Conservation (phyloP, 2,797 vertebrate species). For the Microcaecilia unicolor region DNA sequence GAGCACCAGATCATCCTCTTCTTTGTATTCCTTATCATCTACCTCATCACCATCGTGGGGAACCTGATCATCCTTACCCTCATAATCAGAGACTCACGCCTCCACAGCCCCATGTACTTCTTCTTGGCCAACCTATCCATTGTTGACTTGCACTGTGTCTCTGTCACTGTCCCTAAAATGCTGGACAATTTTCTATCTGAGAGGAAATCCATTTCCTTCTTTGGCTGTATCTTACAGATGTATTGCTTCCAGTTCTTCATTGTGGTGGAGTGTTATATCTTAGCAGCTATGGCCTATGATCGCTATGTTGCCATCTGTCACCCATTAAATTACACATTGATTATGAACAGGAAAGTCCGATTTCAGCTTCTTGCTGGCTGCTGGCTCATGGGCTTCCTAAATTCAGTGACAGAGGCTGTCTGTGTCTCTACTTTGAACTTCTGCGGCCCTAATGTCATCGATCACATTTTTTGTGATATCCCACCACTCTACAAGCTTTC, state of each 20-base stretch:
- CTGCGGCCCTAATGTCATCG: constrained; percentile 29
- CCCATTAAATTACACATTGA: constrained; percentile 26
- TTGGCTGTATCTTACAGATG: constrained; percentile 24
- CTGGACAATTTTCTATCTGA: constrained; percentile 7
- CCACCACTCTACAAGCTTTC: constrained; percentile 32
- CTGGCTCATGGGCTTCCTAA: constrained; percentile 23
- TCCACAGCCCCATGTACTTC: constrained; percentile 34
- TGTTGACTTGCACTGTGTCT: constrained; percentile 33
- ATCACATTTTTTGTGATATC: constrained; percentile 42
- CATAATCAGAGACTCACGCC: constrained; percentile 2
- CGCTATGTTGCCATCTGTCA: constrained; percentile 37
- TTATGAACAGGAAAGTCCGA: constrained; percentile 23
- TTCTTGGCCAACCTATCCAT: constrained; percentile 25
- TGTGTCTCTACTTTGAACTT: constrained; percentile 27
- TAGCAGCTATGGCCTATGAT: constrained; percentile 37
- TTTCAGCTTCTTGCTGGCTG: constrained; percentile 9
- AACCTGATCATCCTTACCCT: constrained; percentile 29
- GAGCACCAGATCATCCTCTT: constrained; percentile 15
- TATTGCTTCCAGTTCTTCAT: constrained; percentile 34
- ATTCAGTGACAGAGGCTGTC: constrained; percentile 17
- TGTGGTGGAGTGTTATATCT: constrained; percentile 30
- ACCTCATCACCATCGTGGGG: constrained; percentile 24
- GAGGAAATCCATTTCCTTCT: constrained; percentile 14
- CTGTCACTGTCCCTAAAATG: constrained; percentile 16
- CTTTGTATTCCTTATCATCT: constrained; percentile 24